Percentiles rank a stretch among this genome's conserved stretches.
phyloP scores from a whole-genome alignment of 2,888 invertebrate species.

The Limnephilus rhombicus region DNA sequence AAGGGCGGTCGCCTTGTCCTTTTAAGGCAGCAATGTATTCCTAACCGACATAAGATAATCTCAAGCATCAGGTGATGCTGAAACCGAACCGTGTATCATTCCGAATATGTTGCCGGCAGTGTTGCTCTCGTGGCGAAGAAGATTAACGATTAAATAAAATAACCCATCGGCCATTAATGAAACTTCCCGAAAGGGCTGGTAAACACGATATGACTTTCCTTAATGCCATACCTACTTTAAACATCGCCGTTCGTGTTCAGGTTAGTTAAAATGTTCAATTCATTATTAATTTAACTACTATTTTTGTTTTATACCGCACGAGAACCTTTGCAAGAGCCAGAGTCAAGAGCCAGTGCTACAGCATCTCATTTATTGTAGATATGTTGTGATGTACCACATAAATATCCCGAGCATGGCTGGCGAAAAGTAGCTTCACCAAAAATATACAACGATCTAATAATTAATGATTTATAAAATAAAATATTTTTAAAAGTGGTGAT shows the following conservation, averaged over 20 bases:
- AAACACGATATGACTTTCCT: neutral
- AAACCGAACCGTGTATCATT: constrained; percentile 12
- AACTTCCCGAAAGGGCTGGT: neutral
- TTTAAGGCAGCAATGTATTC: constrained; percentile 55
- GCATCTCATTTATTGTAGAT: too few species aligned
- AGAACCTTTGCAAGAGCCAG: too few species aligned
- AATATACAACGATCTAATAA: too few species aligned
- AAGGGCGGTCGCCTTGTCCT: constrained; percentile 62
- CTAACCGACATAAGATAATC: constrained; percentile 46
- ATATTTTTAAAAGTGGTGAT: neutral
- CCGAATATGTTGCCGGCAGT: neutral
- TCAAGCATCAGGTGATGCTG: constrained; percentile 11
- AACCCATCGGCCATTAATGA: neutral
- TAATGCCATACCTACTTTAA: neutral
- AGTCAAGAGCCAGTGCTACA: neutral
- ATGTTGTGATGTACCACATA: neutral
- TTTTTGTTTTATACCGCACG: neutral
- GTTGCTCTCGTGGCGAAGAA: constrained; percentile 17
- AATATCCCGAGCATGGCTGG: too few species aligned
- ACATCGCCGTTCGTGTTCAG: neutral
- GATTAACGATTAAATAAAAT: constrained; percentile 24
- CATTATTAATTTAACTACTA: neutral
- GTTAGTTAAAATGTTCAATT: neutral
- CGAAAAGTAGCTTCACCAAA: too few species aligned
- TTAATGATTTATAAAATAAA: too few species aligned